Percentiles rank a stretch among this genome's conserved stretches.
Evolutionary conservation across 30 jellyfish, hydroid and myxozoan species (phyloP).

Genomic region (Aurelia sp.): DNA sequence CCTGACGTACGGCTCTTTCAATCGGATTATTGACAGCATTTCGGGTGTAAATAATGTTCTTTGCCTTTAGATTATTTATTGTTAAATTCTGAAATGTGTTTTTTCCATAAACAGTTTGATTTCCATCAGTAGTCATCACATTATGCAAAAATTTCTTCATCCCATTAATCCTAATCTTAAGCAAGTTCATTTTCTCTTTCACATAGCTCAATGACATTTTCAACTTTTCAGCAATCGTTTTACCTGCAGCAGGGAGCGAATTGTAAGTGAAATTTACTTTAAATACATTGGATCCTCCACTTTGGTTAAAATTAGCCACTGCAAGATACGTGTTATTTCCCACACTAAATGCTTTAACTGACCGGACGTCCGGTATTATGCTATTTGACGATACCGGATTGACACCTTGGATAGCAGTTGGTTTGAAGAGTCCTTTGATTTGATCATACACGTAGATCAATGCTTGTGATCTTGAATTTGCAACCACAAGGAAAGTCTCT

Average conservation of each 20-base stretch:
- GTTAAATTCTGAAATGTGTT: slow-evolving; percentile 14
- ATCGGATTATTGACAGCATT: slow-evolving; percentile 42
- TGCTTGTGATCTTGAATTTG: slow-evolving; percentile 87
- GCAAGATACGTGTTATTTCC: slow-evolving; percentile 64
- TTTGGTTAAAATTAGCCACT: slow-evolving; percentile 79
- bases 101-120: slow-evolving; percentile 42
- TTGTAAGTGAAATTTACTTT: slow-evolving; percentile 38
- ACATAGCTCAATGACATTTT: slow-evolving; percentile 27
- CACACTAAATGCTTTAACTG: slow-evolving; percentile 66
- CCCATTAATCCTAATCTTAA: slow-evolving; percentile 25
- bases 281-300: slow-evolving; percentile 80
- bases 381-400: slow-evolving; percentile 57
- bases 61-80: slow-evolving; percentile 20
- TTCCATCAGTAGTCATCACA: slow-evolving; percentile 47
- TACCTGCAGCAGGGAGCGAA: slow-evolving; percentile 31
- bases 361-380: slow-evolving; percentile 81
- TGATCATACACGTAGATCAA: slow-evolving; percentile 81
- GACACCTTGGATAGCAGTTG: slow-evolving; percentile 82
- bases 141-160: slow-evolving; percentile 11
- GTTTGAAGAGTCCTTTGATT: slow-evolving; percentile 80
- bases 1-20: slow-evolving; percentile 52
- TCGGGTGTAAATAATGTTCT: slow-evolving; percentile 38
- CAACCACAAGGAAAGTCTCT: slow-evolving; percentile 74
- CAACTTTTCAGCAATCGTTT: slow-evolving; percentile 45
- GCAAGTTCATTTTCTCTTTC: slow-evolving; percentile 20